phyloP scores from a whole-genome alignment of 1,140 invertebrate genomes.

The Xylocopa sonorina region DNA sequence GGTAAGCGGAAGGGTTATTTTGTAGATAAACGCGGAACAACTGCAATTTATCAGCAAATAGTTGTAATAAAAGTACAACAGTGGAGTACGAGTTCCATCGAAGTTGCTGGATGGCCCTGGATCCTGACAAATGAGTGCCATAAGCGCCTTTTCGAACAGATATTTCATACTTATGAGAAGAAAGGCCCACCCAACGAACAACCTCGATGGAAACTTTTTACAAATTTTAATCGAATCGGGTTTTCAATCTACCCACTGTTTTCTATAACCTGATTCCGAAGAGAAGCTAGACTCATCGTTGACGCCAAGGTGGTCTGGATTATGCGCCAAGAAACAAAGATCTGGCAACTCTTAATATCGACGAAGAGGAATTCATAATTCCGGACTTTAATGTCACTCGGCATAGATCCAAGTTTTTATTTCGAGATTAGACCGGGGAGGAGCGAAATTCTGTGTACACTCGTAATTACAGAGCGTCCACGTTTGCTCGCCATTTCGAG shows the following conservation, averaged over 20 bases:
- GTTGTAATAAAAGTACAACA: too few species aligned
- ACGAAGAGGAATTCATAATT: not conserved
- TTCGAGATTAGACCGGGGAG: not conserved
- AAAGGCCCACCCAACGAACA: too few species aligned
- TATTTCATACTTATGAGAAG: too few species aligned
- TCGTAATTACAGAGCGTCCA: not conserved
- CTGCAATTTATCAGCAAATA: not conserved
- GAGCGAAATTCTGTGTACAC: not conserved
- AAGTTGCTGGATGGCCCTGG: not conserved
- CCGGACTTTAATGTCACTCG: conserved; percentile 4
- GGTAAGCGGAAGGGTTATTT: not conserved
- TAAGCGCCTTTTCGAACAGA: too few species aligned
- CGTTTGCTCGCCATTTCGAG: not conserved
- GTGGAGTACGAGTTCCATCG: not conserved
- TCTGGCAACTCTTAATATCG: not conserved
- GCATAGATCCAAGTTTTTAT: conserved; percentile 10
- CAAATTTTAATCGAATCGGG: too few species aligned
- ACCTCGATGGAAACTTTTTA: too few species aligned
- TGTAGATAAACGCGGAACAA: not conserved
- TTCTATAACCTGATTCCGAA: too few species aligned
- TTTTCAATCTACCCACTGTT: too few species aligned
- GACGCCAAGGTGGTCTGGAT: conserved; percentile 1
- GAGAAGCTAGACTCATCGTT: conserved; percentile 22
- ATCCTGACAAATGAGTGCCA: too few species aligned
- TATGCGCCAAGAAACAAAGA: conserved; percentile 7